These are phyloP conservation scores for Uropsilus gracilis DNA, from an alignment of 2,113 vertebrate species.

Conservation along the genomic window DNA sequence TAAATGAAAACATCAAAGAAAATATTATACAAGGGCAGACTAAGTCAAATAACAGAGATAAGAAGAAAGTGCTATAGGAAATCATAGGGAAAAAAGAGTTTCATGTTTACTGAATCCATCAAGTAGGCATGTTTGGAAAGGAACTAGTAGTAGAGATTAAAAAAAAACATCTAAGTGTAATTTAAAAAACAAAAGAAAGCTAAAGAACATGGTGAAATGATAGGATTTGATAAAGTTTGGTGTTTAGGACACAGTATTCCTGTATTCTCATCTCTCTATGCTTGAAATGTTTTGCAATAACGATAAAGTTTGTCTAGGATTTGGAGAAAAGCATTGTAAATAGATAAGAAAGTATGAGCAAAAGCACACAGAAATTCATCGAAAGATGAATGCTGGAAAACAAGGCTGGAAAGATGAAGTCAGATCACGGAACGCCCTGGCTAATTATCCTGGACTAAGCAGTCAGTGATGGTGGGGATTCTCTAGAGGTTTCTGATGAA, in stretches of 20 bases:
- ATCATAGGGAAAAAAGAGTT: constrained; percentile 1
- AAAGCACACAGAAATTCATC: constrained; percentile 22
- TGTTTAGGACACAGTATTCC: background rate
- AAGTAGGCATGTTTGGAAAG: background rate
- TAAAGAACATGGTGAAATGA: constrained; percentile 30
- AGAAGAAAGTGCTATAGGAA: background rate
- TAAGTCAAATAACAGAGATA: background rate
- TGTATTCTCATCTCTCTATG: background rate
- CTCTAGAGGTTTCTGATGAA: background rate
- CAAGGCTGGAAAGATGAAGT: background rate
- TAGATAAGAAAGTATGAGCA: background rate
- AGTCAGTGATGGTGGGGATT: background rate
- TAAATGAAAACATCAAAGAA: background rate
- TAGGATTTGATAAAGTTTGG: background rate
- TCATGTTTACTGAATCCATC: background rate
- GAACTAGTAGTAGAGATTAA: background rate
- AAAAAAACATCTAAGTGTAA: background rate
- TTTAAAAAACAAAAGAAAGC: background rate
- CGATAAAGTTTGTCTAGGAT: background rate
- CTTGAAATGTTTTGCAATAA: constrained; percentile 16
- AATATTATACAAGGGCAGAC: background rate
- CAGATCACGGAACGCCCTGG: background rate
- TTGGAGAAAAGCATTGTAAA: constrained; percentile 10
- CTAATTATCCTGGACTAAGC: background rate
- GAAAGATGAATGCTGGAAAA: background rate